Evolutionary conservation across 2,888 invertebrate species (phyloP), one percentile per base, ranked within the genome.

Genomic region (Folsomia manolachei): DNA sequence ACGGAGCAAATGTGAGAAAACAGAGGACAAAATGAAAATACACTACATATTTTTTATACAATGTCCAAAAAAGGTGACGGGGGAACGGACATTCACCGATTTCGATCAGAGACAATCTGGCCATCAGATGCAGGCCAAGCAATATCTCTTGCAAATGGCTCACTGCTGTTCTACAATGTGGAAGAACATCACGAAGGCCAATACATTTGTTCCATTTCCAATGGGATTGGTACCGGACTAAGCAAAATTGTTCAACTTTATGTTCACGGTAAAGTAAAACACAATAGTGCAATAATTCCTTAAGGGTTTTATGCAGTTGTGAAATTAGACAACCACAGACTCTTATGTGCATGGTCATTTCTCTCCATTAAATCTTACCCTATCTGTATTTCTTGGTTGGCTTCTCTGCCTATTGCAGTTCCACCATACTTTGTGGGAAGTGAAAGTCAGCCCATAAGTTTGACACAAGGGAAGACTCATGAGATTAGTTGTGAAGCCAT

Each of bases 101-200:
- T n/a, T n/a, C n/a, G n/a, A n/a, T n/a, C n/a, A n/a, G n/a, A 80
- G 63, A 75, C 75, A 56, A 74, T 80, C 56, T 80, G 77, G 77
- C 77, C 77, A n/a, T 74, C 75, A 21, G 70, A 73, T 19, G 63
- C 76, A 60, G 76, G 72, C 14, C 75, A 77, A 64, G 72, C 73
- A 18, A 66, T 75, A 25, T 71, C 69, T 25, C 60, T 75, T 63
- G 52, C 70, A 1, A 80, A 80, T 71, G 79, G 79, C 11, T 75
- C 78, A 19, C 61, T 80, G 60, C 24, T 80, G 24, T 77, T 80
- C 61, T 69, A 73, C 14, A 69, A 66, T 19, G 76, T 75, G 11
- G 76, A 78, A 27, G 79, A 78, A 67, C 65, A 71, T 24, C 78
- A 80, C 52, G 73, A 68, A 11, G 78, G 78, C 9, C 70, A 75